Evolutionary conservation across 2,888 invertebrate species (phyloP), one percentile per base, ranked within the genome.

Genomic region (Glaucopsyche alexis): DNA sequence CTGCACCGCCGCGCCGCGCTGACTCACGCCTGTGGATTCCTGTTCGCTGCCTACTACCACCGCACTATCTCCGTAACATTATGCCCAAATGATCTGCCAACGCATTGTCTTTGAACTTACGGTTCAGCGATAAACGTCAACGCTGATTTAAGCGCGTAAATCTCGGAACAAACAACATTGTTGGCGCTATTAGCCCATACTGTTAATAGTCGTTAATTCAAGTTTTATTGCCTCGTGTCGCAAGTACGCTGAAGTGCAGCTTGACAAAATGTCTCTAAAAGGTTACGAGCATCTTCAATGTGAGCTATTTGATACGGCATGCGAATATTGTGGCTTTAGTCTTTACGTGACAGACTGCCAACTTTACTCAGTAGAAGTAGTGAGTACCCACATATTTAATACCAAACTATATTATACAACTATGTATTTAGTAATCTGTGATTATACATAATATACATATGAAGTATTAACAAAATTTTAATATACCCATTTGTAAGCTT

Each of bases 91-190:
- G 86, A 88, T 88, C 90, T 88, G 88, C 90, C 88, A 90, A 90
- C 90, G 89, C 91, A 89, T 89, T 91, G 89, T 90, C 89, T 90
- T 89, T 88, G 87, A 88, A 88, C 89, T 89, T 86, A 89, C 86
- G 87, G 87, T 87, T 83, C 81, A 79, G 81, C 83, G 84, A 88
- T 90, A 85, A 90, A 88, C 86, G 87, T 87, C 87, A 83, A 80
- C 83, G 82, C 79, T 89, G 87, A 88, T 90, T 87, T 87, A 88
- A 81, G 78, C 78, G 78, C 78, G 80, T 81, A 81, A 82, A 84
- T 84, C 80, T 79, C 78, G 75, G 77, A 79, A 77, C 76, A 78
- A 80, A 80, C 79, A 80, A 81, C 79, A 70, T 73, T 76, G 74
- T 74, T 71, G 67, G 42, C 50, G 70, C 73, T 73, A 71, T 74